Base-by-base conservation (phyloP, 53 echinoderm and acorn worm genomes). In the Henricia sp. region DNA sequence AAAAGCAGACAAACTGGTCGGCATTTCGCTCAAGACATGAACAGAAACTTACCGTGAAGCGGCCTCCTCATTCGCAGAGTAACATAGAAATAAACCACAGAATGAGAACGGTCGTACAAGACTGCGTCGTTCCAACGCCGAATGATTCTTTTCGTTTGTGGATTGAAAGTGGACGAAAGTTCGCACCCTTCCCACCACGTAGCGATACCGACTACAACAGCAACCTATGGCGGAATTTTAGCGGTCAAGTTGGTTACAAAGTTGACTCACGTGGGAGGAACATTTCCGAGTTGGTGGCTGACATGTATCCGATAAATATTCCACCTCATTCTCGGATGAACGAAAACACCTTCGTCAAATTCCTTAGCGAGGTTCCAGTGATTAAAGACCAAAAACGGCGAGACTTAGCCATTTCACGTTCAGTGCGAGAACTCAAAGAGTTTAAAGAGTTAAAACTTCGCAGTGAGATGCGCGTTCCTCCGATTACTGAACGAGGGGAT, bases 181-280 rank as follows among this genome's bases (percentile, higher is more conserved):
- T 25, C 3, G 89, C 93, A 1, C 96, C 96, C 4, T 96, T 91
- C 59, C 96, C 94, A 6, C 94, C 93, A 0, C 74, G 87, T 16
- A 91, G 92, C 90, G 96, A 96, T 53, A 67, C 78, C 21, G 82
- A 84, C 4, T 96, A 94, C 67, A 92, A 96, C 88, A 96, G 96
- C 72, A 96, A 96, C 46, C 87, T 96, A n/a, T 96, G 96, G 96
- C 69, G 92, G 43, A 93, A 96, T 46, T 96, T 91, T 37, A 91
- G 96, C 46, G 82, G 84, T 23, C 87, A 74, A 0, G 84, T 74
- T 5, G 92, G 93, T 21, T 91, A 88, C 39, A 67, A 80, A n/a
- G 58, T 75, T 1, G 69, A 87, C 14, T 74, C 86, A 1, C 83
- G 84, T 0, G 86, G 89, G 3, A 55, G 83, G 38, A 42, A 60